Evolutionary conservation across 2,797 vertebrate species (phyloP).

Genomic region (Crotalus adamanteus): DNA sequence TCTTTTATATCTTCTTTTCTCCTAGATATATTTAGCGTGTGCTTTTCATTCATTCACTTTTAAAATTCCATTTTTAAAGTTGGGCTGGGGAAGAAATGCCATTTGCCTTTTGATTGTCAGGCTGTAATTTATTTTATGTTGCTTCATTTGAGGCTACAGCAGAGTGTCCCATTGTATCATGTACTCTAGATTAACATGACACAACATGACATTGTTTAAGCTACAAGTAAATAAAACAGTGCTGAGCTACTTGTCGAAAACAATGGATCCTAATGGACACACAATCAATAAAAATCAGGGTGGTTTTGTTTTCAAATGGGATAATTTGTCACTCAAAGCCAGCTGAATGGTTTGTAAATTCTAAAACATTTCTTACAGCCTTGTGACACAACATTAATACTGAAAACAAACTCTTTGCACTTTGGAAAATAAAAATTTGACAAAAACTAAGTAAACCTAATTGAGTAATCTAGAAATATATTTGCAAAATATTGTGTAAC

Average conservation of each 20-base stretch:
- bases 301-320: slow-evolving; percentile 3
- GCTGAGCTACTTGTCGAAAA: slow-evolving; percentile 18
- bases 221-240: background rate
- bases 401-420: rapidly evolving
- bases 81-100: background rate
- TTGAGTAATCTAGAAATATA: background rate
- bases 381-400: background rate
- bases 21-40: background rate
- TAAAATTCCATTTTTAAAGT: background rate
- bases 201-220: background rate
- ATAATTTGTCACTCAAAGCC: slow-evolving; percentile 15
- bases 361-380: background rate
- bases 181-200: background rate
- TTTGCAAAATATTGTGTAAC: background rate
- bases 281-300: background rate
- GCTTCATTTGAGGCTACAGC: background rate
- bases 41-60: background rate
- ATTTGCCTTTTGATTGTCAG: background rate
- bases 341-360: background rate
- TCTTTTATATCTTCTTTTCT: background rate
- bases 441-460: background rate
- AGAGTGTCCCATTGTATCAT: slow-evolving; percentile 22
- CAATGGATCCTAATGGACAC: slow-evolving; percentile 23
- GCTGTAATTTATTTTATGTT: slow-evolving; percentile 18
- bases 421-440: background rate